Conservation (phyloP, 1,140 invertebrate species). For the Araneus ventricosus region DNA sequence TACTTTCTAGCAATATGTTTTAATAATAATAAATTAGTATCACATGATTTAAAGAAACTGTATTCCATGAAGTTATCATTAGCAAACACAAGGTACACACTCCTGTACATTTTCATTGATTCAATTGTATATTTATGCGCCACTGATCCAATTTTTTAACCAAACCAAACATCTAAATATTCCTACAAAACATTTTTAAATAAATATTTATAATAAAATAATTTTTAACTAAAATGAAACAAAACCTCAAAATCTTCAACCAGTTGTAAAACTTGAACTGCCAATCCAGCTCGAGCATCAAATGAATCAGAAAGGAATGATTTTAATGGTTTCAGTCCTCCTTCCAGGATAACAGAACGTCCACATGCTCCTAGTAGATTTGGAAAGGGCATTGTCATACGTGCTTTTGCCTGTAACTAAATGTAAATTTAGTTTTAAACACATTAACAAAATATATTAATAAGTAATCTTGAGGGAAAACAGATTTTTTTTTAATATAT, state of each 20-base stretch:
- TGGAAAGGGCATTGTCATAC: conserved; percentile 73
- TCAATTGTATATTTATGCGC: too few species aligned
- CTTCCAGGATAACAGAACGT: conserved; percentile 66
- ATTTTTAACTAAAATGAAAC: background rate
- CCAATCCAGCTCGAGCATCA: conserved; percentile 72
- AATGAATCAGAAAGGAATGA: conserved; percentile 73
- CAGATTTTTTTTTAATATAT: too few species aligned
- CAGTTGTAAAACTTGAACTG: conserved; percentile 73
- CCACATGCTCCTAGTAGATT: conserved; percentile 74
- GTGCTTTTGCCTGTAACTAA: conserved; percentile 71
- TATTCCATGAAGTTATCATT: too few species aligned
- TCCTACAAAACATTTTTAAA: background rate
- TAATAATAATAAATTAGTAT: too few species aligned
- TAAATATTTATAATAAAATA: background rate
- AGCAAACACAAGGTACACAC: too few species aligned
- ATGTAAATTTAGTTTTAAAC: conserved; percentile 3
- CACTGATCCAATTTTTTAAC: too few species aligned
- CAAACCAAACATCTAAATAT: too few species aligned
- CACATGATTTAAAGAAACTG: too few species aligned
- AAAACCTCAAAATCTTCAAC: conserved; percentile 76
- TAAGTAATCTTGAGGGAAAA: too few species aligned
- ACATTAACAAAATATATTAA: too few species aligned
- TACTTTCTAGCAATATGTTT: too few species aligned
- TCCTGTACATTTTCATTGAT: too few species aligned
- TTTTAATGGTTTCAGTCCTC: conserved; percentile 72